These are phyloP conservation scores for Micromesistius poutassou DNA, from an alignment of 2,797 vertebrate species.

Conservation along the genomic window DNA sequence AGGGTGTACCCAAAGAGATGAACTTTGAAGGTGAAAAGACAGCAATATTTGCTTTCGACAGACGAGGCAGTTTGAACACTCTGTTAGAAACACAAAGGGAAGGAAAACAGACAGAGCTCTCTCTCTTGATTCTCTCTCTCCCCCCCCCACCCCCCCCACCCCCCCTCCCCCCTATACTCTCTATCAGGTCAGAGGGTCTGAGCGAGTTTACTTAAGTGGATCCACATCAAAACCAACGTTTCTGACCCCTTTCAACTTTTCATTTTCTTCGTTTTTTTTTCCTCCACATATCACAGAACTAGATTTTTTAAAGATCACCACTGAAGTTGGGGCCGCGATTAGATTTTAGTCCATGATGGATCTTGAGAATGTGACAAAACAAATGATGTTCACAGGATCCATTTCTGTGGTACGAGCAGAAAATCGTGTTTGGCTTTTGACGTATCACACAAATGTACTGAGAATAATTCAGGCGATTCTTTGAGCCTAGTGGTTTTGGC, in stretches of 20 bases:
- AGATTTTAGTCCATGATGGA: background rate
- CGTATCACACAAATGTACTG: background rate
- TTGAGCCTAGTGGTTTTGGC: background rate
- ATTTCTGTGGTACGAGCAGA: background rate
- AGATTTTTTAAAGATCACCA: background rate
- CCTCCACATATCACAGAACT: background rate
- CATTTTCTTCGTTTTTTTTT: background rate
- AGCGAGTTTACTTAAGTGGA: background rate
- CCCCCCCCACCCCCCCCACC: background rate
- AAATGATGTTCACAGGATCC: background rate
- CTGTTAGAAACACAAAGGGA: no score
- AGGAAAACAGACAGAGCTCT: background rate
- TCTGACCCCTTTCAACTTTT: no score
- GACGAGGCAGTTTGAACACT: no score
- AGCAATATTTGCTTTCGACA: no score
- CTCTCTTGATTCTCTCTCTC: background rate
- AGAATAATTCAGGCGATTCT: background rate
- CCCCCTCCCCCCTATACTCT: background rate
- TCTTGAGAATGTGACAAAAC: background rate
- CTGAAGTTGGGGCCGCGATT: background rate
- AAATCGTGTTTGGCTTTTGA: background rate
- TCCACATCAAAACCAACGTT: no score
- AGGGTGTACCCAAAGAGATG: no score
- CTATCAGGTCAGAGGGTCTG: background rate
- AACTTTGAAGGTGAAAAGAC: no score